These are phyloP conservation scores for Xenopus laevis DNA, from an alignment of 2,113 vertebrate genomes.

Conservation along the genomic window DNA sequence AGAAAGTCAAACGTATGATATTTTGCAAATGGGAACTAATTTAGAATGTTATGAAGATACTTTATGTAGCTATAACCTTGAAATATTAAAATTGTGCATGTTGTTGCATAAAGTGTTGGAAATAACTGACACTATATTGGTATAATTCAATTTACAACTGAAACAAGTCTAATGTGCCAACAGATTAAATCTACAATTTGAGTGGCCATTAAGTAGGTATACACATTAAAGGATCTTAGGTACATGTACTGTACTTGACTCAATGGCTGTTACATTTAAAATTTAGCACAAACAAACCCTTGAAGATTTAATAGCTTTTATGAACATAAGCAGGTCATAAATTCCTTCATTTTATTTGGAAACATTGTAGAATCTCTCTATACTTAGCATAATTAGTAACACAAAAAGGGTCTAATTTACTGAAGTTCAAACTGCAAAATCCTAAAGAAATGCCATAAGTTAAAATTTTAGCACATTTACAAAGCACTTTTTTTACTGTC, in stretches of 20 bases:
- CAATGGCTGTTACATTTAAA: slow-evolving; percentile 7
- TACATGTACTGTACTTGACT: background rate
- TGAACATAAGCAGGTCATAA: background rate
- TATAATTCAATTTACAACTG: background rate
- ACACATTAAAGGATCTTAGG: background rate
- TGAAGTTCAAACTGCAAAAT: too few relatives aligned
- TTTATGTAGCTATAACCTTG: background rate
- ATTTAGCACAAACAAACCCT: slow-evolving; percentile 2
- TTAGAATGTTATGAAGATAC: background rate
- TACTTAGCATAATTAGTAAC: too few relatives aligned
- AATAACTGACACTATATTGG: background rate
- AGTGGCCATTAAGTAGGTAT: background rate
- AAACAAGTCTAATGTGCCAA: slow-evolving; percentile 1
- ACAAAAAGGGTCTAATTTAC: too few relatives aligned
- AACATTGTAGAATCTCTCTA: too few relatives aligned
- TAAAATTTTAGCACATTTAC: too few relatives aligned
- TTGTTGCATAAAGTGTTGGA: background rate
- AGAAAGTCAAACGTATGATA: background rate
- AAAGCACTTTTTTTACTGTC: too few relatives aligned
- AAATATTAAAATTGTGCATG: background rate
- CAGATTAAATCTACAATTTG: slow-evolving; percentile 2
- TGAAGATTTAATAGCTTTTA: slow-evolving; percentile 2
- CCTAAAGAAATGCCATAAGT: too few relatives aligned
- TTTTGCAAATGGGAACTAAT: background rate
- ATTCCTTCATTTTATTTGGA: too few relatives aligned